These are phyloP conservation scores for Chunga burmeisteri DNA, from an alignment of 2,113 vertebrate species.

Conservation along the genomic window DNA sequence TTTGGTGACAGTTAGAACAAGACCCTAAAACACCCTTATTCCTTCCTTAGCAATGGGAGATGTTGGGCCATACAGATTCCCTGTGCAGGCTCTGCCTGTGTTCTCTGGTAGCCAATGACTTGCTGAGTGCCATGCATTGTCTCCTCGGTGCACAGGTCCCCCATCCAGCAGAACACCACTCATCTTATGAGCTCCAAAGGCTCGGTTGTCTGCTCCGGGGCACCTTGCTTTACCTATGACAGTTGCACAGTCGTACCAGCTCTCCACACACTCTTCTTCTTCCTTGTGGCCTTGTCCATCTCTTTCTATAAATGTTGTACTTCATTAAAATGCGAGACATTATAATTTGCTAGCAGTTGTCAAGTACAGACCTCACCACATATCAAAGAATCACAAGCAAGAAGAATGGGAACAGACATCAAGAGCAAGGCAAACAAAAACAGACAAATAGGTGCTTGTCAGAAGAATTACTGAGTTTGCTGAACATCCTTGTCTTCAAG, in stretches of 20 bases:
- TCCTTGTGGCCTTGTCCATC: background rate
- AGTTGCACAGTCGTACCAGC: background rate
- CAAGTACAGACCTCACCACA: background rate
- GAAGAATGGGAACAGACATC: background rate
- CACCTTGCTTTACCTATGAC: background rate
- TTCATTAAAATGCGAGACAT: background rate
- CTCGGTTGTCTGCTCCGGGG: background rate
- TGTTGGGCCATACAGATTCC: background rate
- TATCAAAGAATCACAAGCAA: background rate
- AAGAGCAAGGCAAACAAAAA: background rate
- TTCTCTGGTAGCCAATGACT: background rate
- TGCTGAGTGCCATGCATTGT: background rate
- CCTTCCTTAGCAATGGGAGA: background rate
- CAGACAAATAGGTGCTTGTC: background rate
- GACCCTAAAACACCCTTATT: background rate
- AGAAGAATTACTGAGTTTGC: background rate
- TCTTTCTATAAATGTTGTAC: background rate
- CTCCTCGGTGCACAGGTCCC: accelerated
- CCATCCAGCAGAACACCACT: background rate
- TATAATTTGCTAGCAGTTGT: background rate
- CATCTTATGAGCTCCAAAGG: background rate
- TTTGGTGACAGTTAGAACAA: background rate
- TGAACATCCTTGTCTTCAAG: background rate
- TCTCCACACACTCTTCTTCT: background rate
- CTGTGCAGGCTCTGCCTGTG: background rate